Conservation (phyloP, 2,797 vertebrate species). For the Delichon dasypus region DNA sequence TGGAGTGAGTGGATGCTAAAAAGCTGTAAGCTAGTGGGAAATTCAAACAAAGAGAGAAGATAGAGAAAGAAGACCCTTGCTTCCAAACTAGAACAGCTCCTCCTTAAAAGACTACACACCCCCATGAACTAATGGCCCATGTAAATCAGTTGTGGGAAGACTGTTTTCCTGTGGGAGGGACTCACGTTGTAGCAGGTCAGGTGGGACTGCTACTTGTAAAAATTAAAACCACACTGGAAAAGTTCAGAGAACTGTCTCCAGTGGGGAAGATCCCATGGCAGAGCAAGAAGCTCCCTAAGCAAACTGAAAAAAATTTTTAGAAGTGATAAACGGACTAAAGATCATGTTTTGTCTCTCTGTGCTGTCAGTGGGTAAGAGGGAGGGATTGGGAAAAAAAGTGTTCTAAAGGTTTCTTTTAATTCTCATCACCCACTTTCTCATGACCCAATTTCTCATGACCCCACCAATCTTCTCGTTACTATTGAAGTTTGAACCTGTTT, state of each 20-base stretch:
- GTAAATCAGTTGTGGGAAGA: background rate
- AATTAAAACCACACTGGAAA: background rate
- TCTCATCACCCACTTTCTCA: background rate
- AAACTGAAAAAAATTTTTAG: background rate
- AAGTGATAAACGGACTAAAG: background rate
- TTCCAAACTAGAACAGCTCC: background rate
- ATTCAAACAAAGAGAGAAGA: background rate
- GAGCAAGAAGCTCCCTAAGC: background rate
- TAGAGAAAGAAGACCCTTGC: too few relatives aligned
- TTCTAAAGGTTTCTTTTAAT: background rate
- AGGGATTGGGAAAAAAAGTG: background rate
- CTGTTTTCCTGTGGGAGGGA: background rate
- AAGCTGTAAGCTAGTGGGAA: background rate
- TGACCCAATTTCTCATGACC: too few relatives aligned
- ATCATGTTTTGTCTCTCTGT: background rate
- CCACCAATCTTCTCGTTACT: background rate
- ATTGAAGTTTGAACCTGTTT: background rate
- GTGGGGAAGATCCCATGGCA: background rate
- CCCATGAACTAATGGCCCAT: background rate
- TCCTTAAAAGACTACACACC: background rate
- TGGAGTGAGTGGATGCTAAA: background rate
- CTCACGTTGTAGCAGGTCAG: background rate
- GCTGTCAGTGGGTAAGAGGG: background rate
- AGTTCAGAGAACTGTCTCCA: too few relatives aligned
- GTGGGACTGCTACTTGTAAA: rapidly evolving